Evolutionary conservation across 1,140 invertebrate genomes (phyloP).

Genomic region (Elymnias hypermnestra): DNA sequence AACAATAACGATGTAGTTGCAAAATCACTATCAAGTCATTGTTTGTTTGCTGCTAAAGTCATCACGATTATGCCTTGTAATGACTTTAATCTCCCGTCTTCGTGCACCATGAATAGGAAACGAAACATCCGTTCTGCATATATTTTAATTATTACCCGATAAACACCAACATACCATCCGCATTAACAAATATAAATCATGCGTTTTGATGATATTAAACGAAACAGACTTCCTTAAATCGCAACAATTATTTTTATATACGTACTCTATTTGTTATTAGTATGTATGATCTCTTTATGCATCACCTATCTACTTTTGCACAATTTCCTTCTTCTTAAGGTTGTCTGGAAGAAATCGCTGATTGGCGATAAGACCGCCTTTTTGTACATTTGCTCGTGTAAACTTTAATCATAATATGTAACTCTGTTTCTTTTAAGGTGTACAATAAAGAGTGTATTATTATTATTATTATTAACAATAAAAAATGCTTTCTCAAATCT

Average conservation of each 20-base stretch:
- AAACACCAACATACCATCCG: background rate
- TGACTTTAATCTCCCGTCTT: slow-evolving; percentile 34
- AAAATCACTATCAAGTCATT: slow-evolving; percentile 26
- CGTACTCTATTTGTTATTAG: background rate
- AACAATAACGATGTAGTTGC: slow-evolving; percentile 2
- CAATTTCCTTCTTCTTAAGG: too few species aligned
- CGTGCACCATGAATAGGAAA: slow-evolving; percentile 25
- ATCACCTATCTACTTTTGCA: too few species aligned
- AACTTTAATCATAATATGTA: too few species aligned
- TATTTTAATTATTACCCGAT: background rate
- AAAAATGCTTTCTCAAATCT: background rate
- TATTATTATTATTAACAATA: background rate
- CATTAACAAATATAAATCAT: too few species aligned
- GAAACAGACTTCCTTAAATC: too few species aligned
- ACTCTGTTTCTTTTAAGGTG: too few species aligned
- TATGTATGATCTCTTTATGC: too few species aligned
- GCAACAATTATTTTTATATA: slow-evolving; percentile 1
- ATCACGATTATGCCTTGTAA: slow-evolving; percentile 49
- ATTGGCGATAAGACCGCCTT: too few species aligned
- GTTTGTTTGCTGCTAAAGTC: slow-evolving; percentile 42
- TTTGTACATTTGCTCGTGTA: too few species aligned
- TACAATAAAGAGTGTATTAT: too few species aligned
- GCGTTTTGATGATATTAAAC: too few species aligned
- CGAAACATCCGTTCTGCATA: slow-evolving; percentile 24
- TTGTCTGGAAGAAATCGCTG: too few species aligned